Evolutionary conservation across 2,888 invertebrate species (phyloP).

Genomic region (Lathronympha strigana): DNA sequence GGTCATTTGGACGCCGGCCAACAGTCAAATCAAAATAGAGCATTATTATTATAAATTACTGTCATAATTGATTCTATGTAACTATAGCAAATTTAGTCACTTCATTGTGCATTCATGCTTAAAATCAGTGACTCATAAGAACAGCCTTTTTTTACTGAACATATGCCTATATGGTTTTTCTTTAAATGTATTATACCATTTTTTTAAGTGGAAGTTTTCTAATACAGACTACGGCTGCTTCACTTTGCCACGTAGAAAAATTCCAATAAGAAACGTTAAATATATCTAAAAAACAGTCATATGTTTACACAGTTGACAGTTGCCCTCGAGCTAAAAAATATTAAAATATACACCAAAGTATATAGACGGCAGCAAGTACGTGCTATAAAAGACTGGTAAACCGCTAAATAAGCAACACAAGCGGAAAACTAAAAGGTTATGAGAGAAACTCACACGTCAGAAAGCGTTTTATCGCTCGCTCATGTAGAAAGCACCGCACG

Average conservation of each 20-base stretch:
- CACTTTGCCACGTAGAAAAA: constrained; percentile 42
- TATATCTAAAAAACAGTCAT: constrained; percentile 61
- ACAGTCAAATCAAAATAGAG: constrained; percentile 25
- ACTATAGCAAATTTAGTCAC: neutral
- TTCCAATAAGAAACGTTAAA: constrained; percentile 58
- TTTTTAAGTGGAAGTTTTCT: constrained; percentile 1
- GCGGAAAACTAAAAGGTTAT: constrained; percentile 64
- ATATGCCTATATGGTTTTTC: neutral
- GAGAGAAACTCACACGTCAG: constrained; percentile 80
- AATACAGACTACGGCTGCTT: neutral
- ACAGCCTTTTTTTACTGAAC: too few relatives aligned
- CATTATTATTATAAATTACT: constrained; percentile 10
- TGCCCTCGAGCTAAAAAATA: constrained; percentile 52
- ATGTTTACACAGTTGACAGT: constrained; percentile 66
- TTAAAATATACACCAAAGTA: constrained; percentile 56
- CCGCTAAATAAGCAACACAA: constrained; percentile 44
- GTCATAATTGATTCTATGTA: constrained; percentile 6
- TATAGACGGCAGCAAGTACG: constrained; percentile 55
- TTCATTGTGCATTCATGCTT: neutral
- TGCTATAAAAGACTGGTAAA: constrained; percentile 31
- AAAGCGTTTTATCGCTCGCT: constrained; percentile 73
- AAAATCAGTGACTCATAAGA: neutral
- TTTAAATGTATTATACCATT: neutral
- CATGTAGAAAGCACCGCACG: constrained; percentile 78
- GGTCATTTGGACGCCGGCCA: constrained; percentile 26